Conservation (phyloP, 2,113 vertebrate genomes). For the Gallinago paraguaiae region DNA sequence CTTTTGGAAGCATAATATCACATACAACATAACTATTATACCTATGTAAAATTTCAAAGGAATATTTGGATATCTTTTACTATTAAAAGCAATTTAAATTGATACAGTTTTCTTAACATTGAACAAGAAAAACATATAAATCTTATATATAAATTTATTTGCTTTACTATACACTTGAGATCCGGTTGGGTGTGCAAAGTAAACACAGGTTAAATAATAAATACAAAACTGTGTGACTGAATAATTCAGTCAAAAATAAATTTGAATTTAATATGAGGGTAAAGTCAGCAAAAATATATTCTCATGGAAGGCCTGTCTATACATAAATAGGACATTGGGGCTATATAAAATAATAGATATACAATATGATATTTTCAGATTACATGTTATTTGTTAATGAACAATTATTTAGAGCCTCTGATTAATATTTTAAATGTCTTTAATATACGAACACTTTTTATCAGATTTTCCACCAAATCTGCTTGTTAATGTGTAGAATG, state of each 20-base stretch:
- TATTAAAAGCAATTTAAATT: neutral
- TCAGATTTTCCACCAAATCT: neutral
- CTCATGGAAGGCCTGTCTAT: neutral
- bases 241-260: neutral
- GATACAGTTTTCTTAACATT: neutral
- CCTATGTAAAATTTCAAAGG: neutral
- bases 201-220: neutral
- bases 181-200: neutral
- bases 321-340: neutral
- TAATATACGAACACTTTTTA: neutral
- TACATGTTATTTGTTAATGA: neutral
- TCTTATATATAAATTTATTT: neutral
- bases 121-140: neutral
- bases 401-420: neutral
- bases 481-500: neutral
- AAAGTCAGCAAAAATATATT: neutral
- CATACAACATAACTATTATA: neutral
- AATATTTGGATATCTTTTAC: neutral
- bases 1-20: neutral
- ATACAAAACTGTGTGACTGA: neutral
- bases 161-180: neutral
- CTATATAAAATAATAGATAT: neutral
- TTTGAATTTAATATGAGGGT: slow-evolving; percentile 6
- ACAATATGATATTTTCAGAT: neutral
- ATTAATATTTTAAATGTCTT: neutral